Evolutionary conservation across 2,113 vertebrate genomes (phyloP).

Genomic region (Chloroceryle aenea): DNA sequence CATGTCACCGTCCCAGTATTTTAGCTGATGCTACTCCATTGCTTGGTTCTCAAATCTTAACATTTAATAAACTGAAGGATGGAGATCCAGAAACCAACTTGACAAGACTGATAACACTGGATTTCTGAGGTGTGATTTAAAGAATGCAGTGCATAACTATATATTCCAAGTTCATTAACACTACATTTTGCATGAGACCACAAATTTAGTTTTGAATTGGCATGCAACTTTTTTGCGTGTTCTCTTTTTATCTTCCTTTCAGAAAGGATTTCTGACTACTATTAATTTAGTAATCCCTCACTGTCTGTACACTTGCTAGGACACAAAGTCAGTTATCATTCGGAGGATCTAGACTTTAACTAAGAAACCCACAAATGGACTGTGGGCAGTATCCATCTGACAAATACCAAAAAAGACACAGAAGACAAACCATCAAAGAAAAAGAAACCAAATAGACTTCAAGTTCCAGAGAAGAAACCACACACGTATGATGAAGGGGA

Average conservation of each 20-base stretch:
- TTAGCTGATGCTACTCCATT: neutral
- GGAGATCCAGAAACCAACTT: neutral
- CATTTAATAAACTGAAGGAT: neutral
- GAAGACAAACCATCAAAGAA: neutral
- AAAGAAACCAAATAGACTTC: neutral
- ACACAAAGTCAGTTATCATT: neutral
- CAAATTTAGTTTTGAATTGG: neutral
- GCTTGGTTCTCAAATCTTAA: neutral
- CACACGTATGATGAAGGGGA: neutral
- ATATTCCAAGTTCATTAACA: neutral
- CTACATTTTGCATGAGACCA: conserved; percentile 14
- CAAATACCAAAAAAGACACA: neutral
- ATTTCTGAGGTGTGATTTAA: neutral
- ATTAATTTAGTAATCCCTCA: neutral
- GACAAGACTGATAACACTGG: neutral
- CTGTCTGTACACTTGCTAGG: neutral
- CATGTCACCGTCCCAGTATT: neutral
- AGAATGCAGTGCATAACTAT: neutral
- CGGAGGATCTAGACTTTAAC: neutral
- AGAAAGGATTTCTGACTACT: neutral
- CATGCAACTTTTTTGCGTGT: neutral
- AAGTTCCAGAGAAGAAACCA: neutral
- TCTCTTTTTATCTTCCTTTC: neutral
- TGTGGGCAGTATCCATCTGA: neutral
- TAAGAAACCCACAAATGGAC: neutral